phyloP scores from a whole-genome alignment of 2,888 invertebrate genomes.

The Andrena camellia region DNA sequence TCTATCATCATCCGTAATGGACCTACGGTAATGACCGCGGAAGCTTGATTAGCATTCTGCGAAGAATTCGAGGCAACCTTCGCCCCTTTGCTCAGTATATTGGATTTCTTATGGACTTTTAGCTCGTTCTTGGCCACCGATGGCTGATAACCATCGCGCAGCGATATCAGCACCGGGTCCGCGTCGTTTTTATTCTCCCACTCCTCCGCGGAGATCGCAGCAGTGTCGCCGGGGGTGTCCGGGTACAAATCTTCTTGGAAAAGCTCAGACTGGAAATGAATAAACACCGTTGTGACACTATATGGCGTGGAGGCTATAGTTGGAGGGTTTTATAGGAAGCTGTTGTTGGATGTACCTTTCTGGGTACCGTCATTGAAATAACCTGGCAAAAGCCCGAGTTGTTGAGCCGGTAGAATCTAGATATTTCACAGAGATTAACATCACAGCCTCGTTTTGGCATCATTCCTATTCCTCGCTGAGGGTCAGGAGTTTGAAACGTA shows the following conservation, averaged over 20 bases:
- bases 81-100: slow-evolving; percentile 91
- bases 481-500: slow-evolving; percentile 98
- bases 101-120: slow-evolving; percentile 91
- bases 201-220: slow-evolving; percentile 95
- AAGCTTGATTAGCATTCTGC: slow-evolving; percentile 63
- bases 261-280: slow-evolving; percentile 90
- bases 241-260: slow-evolving; percentile 99
- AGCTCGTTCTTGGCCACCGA: slow-evolving; percentile 88
- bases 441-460: slow-evolving; percentile 99
- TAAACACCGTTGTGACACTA: slow-evolving; percentile 1
- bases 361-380: slow-evolving; percentile 98
- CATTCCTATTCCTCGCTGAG: slow-evolving; percentile 98
- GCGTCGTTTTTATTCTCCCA: slow-evolving; percentile 96
- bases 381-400: slow-evolving; percentile 97
- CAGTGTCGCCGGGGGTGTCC: slow-evolving; percentile 96
- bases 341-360: slow-evolving; percentile 88
- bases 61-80: slow-evolving; percentile 78
- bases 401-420: slow-evolving; percentile 97
- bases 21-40: slow-evolving; percentile 77
- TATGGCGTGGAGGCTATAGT: too few relatives aligned
- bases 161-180: slow-evolving; percentile 95
- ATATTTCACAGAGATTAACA: slow-evolving; percentile 96
- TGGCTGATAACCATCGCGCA: slow-evolving; percentile 92
- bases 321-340: neutral
- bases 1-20: neutral